Conservation (phyloP, 2,888 invertebrate genomes). For the Xestia ashworthii region DNA sequence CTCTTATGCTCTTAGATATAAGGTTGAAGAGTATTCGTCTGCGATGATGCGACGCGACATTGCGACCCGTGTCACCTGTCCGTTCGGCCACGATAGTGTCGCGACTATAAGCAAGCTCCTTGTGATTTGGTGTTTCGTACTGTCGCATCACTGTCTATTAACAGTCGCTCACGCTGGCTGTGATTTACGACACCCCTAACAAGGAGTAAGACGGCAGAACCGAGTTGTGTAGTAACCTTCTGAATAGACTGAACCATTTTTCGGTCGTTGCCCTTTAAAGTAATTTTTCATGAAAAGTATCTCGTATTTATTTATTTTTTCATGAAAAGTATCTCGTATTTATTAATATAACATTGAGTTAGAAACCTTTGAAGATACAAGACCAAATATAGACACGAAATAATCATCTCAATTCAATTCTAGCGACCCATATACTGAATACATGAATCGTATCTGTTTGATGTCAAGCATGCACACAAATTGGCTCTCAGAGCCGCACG, state of each 20-base stretch:
- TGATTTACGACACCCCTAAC: conserved; percentile 41
- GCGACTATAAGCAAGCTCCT: conserved; percentile 43
- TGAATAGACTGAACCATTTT: background rate
- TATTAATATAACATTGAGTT: conserved; percentile 1
- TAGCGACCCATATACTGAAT: conserved; percentile 13
- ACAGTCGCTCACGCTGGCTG: conserved; percentile 44
- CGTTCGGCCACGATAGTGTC: conserved; percentile 34
- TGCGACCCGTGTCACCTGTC: conserved; percentile 66
- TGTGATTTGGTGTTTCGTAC: conserved; percentile 53
- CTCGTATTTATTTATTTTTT: background rate
- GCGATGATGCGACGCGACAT: conserved; percentile 26
- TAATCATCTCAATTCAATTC: conserved; percentile 20
- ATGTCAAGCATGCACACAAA: conserved; percentile 43
- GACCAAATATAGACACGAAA: conserved; percentile 39
- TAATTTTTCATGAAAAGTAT: background rate
- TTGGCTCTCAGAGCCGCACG: conserved; percentile 27
- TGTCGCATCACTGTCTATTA: conserved; percentile 60
- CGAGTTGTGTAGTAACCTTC: background rate
- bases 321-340: background rate
- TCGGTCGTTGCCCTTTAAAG: background rate
- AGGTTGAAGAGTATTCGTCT: background rate
- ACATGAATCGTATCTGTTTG: conserved; percentile 38
- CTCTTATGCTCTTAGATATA: background rate
- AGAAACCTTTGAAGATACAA: conserved; percentile 8
- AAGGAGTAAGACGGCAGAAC: conserved; percentile 1